Conservation (phyloP, 2,113 vertebrate species). For the Micronycteris hirsuta region DNA sequence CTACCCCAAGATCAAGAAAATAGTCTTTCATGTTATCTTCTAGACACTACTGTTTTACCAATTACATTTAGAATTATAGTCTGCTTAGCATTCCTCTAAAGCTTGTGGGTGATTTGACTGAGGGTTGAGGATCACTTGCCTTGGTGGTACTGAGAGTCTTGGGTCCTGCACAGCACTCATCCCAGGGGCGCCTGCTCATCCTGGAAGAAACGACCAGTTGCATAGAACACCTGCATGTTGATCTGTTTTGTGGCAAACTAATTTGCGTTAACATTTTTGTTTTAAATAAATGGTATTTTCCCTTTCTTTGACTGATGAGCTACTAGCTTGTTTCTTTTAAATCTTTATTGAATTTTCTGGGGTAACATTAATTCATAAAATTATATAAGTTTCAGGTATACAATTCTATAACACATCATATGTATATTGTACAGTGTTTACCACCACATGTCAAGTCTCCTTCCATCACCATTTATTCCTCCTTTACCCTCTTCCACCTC, state of each 20-base stretch:
- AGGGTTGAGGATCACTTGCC: background rate
- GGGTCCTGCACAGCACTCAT: rapidly evolving
- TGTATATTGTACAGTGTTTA: no score
- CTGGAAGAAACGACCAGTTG: background rate
- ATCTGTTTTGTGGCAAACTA: background rate
- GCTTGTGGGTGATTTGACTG: background rate
- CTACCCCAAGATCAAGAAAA: background rate
- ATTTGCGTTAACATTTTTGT: background rate
- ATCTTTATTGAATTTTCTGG: background rate
- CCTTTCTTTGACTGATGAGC: background rate
- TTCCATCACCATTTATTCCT: background rate
- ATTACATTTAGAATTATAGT: background rate
- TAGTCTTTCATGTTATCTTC: background rate
- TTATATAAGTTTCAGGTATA: no score
- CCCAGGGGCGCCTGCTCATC: background rate
- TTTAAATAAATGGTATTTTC: background rate
- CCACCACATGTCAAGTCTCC: no score
- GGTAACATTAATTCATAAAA: no score
- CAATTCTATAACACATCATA: no score
- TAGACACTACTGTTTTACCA: background rate
- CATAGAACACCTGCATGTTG: background rate
- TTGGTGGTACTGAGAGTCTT: background rate
- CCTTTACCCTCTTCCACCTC: background rate
- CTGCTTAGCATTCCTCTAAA: background rate
- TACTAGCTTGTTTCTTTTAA: background rate